Evolutionary conservation across 2,113 vertebrate genomes (phyloP).

Genomic region (Ardeotis arabs): DNA sequence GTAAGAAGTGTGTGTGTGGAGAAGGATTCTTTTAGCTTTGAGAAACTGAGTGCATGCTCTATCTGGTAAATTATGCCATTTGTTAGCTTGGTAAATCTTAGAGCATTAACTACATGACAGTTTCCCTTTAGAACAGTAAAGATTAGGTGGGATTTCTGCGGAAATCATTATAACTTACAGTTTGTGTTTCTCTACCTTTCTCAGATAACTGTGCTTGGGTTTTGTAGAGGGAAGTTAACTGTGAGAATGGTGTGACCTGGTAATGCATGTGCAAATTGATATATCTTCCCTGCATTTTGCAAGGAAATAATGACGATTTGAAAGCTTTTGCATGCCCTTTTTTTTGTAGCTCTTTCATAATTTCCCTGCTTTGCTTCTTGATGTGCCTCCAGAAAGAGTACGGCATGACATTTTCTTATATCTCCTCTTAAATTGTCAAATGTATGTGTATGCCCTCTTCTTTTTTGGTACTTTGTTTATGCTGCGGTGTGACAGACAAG

Average conservation of each 20-base stretch:
- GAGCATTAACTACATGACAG: neutral
- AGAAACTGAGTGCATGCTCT: neutral
- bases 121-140: neutral
- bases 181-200: neutral
- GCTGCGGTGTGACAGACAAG: neutral
- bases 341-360: neutral
- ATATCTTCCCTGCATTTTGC: neutral
- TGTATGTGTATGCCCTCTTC: neutral
- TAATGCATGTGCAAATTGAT: neutral
- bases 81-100: neutral
- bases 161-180: neutral
- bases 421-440: neutral
- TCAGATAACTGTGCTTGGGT: neutral
- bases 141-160: neutral
- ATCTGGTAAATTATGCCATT: slow-evolving; percentile 3
- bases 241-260: neutral
- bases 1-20: neutral
- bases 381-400: neutral
- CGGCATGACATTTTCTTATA: neutral
- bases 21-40: neutral
- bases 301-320: neutral
- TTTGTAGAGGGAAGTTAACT: neutral
- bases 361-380: neutral
- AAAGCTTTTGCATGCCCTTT: neutral
- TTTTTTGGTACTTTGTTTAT: neutral